Conservation (phyloP, 2,797 vertebrate genomes). For the Gallinago nigripennis region DNA sequence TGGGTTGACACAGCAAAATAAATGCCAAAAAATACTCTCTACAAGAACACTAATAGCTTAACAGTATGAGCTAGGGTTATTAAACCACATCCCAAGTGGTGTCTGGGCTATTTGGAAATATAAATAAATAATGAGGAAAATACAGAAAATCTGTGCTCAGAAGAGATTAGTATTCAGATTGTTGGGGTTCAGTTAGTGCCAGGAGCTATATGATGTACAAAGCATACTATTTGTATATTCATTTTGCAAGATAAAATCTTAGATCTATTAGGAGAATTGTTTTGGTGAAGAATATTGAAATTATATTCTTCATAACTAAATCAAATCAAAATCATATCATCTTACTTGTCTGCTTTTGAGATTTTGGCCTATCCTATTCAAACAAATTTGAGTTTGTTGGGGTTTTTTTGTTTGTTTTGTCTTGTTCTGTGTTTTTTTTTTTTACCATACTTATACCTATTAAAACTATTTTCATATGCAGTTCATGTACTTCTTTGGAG, state of each 20-base stretch:
- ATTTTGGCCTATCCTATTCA: not conserved
- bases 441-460: not conserved
- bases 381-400: not conserved
- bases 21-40: slow-evolving; percentile 20
- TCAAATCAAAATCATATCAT: not conserved
- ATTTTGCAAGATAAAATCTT: slow-evolving; percentile 31
- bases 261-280: not conserved
- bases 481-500: not conserved
- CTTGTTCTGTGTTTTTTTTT: too few species aligned
- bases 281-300: not conserved
- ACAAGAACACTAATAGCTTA: slow-evolving; percentile 20
- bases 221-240: not conserved
- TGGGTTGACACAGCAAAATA: slow-evolving; percentile 34
- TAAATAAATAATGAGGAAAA: slow-evolving; percentile 67
- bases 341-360: not conserved
- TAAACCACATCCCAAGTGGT: slow-evolving; percentile 46
- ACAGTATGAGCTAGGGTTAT: slow-evolving; percentile 13
- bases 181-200: not conserved
- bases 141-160: slow-evolving; percentile 39
- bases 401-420: too few species aligned
- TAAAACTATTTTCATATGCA: not conserved
- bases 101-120: slow-evolving; percentile 51
- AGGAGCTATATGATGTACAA: not conserved
- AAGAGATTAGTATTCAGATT: slow-evolving; percentile 54
- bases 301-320: not conserved